Percentiles rank a stretch among this genome's conserved stretches.
Conservation (phyloP, 2,113 vertebrate species). For the Petrocephalus microphthalmus region DNA sequence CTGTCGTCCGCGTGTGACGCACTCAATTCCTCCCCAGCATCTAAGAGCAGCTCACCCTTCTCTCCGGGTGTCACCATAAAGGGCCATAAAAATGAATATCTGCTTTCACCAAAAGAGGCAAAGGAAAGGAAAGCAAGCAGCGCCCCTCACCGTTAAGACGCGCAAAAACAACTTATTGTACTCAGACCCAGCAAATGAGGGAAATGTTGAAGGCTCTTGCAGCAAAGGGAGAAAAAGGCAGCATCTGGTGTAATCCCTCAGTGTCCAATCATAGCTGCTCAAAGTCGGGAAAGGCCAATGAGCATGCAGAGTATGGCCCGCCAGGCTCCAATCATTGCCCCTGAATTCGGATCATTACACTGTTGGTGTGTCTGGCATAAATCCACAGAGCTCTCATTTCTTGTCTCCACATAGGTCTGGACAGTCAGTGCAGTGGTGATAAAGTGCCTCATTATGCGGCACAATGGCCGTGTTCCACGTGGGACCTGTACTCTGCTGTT, state of each 20-base stretch:
- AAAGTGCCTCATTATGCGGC: background rate
- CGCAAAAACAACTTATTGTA: background rate
- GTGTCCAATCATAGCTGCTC: background rate
- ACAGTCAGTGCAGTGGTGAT: background rate
- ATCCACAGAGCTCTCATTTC: background rate
- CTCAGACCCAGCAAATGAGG: background rate
- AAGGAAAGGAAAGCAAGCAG: background rate
- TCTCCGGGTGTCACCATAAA: background rate
- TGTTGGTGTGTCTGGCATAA: background rate
- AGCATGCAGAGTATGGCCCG: background rate
- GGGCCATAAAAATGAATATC: background rate
- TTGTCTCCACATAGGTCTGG: background rate
- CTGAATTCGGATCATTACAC: background rate
- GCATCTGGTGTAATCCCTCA: background rate
- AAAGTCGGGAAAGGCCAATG: background rate
- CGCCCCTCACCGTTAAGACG: background rate
- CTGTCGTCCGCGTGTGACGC: background rate
- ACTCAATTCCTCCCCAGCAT: background rate
- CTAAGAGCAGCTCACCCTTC: background rate
- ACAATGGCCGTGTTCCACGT: background rate
- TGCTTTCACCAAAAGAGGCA: background rate
- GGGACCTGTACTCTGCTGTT: background rate
- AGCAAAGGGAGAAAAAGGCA: background rate
- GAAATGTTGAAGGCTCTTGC: background rate
- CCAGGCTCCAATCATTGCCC: background rate